A percentile compares a stretch with the other conserved stretches of the same genome.
phyloP scores from a whole-genome alignment of 1,140 invertebrate species.

The Microplitis mediator region DNA sequence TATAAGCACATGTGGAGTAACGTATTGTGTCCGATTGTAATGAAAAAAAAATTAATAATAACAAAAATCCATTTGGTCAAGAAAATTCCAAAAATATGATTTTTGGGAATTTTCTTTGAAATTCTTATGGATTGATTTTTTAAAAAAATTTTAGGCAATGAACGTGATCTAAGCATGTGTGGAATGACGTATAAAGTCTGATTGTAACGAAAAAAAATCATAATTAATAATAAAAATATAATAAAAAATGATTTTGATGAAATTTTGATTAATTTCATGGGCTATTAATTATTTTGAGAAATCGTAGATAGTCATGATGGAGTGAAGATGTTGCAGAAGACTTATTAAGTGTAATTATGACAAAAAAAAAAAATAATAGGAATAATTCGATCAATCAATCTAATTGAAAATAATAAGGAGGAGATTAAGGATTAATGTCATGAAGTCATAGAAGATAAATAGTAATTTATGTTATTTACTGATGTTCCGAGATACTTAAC shows the following conservation, averaged over 20 bases:
- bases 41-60: too few species aligned
- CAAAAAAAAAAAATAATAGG: not conserved
- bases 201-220: not conserved
- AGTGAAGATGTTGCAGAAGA: not conserved
- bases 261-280: not conserved
- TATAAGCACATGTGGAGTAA: too few species aligned
- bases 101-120: too few species aligned
- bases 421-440: not conserved
- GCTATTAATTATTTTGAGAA: too few species aligned
- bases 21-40: too few species aligned
- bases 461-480: not conserved
- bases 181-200: not conserved
- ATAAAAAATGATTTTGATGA: not conserved
- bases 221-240: too few species aligned
- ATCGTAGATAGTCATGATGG: too few species aligned
- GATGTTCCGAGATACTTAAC: not conserved
- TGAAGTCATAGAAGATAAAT: not conserved
- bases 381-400: not conserved
- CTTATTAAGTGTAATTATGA: not conserved
- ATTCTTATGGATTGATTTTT: too few species aligned
- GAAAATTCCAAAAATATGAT: too few species aligned
- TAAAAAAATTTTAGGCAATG: too few species aligned
- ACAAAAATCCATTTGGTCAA: too few species aligned
- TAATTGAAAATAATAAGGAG: not conserved
- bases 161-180: too few species aligned